Evolutionary conservation across 2,888 invertebrate species (phyloP), one percentile per base, ranked within the genome.

Genomic region (Eupithecia centaureata): DNA sequence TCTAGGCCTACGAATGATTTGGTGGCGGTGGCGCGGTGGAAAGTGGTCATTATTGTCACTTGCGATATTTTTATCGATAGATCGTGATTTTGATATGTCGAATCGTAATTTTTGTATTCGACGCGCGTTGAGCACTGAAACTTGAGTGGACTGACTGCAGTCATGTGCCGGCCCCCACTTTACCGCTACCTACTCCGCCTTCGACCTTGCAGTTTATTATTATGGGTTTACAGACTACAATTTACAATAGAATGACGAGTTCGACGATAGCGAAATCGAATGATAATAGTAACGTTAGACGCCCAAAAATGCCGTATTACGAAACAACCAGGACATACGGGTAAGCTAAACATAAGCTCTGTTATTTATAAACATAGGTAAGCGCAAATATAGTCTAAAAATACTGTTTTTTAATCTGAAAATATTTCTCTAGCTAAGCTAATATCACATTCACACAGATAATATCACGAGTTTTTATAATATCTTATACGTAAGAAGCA

Each of bases 201-300:
- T 73, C 89, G 92, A 92, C 92, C 92, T 92, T 93, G 91, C 87
- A 84, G 88, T 86, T 88, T 87, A 91, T 92, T 91, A 91, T 93
- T 91, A 91, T 91, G 87, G 90, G 89, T 89, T 88, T 88, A 89
- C 90, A 87, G 87, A 87, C 88, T 81, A 87, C 89, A 88, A 89
- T 89, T 91, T 90, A 92, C 92, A 91, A 92, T 92, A 82, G 89
- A 86, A 79, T 88, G 91, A 90, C 91, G 89, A 89, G 84, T 82
- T 83, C 67, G 80, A 89, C 87, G 90, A 90, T 86, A 90, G 90
- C 87, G 90, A 90, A 91, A 90, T 79, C 78, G 75, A 80, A 82
- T 82, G 81, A 86, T 89, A 87, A 86, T 87, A 82, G 81, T 79
- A 80, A 83, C 82, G 83, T 79, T 86, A 81, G 82, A 82, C 80